Evolutionary conservation across 2,113 vertebrate species (phyloP).

Genomic region (Perca schrenkii): DNA sequence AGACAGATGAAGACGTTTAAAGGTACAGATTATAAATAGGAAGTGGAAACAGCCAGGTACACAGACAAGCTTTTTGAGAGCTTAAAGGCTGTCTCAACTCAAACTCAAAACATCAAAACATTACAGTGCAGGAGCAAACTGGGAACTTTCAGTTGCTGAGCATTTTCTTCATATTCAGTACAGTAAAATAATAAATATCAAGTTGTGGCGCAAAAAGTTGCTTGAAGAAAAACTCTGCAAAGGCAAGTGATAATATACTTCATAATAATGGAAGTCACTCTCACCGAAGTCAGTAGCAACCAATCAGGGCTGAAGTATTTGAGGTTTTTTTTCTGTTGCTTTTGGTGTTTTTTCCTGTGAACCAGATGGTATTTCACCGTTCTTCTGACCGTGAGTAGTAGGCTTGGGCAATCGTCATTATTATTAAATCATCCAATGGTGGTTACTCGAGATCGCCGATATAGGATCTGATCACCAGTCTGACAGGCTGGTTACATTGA

Average conservation of each 20-base stretch:
- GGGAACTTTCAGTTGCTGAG: neutral
- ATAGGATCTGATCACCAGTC: no score
- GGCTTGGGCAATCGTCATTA: no score
- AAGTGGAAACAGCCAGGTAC: conserved; percentile 22
- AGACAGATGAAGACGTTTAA: conserved; percentile 38
- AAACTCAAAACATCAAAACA: neutral
- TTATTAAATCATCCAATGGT: no score
- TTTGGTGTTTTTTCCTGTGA: no score
- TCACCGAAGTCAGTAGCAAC: no score
- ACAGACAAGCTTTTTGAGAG: conserved; percentile 12
- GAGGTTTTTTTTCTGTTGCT: no score
- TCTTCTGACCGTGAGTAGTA: no score
- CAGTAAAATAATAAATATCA: conserved; percentile 1
- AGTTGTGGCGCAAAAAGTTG: neutral
- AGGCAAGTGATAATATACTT: neutral
- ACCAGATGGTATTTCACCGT: no score
- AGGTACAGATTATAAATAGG: conserved; percentile 26
- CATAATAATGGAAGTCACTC: neutral
- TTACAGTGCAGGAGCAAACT: neutral
- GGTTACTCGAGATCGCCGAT: no score
- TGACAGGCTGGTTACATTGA: no score
- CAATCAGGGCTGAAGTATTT: no score
- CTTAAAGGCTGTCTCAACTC: no score
- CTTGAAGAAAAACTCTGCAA: neutral
- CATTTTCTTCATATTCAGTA: conserved; percentile 4